Conservation (phyloP, 2,888 invertebrate species). For the Phyllotreta striolata region DNA sequence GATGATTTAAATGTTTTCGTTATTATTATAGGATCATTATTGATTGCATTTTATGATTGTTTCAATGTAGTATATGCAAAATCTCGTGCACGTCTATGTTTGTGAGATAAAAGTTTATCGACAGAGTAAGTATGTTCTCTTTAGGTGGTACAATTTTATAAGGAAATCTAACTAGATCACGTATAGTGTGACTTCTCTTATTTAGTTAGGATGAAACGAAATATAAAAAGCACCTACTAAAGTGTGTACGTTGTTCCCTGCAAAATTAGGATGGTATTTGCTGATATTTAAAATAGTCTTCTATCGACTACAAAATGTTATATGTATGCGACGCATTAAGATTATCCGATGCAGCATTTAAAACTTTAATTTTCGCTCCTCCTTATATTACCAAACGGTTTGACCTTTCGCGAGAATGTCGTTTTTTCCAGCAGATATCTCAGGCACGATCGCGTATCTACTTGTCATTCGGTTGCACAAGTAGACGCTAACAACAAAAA, state of each 20-base stretch:
- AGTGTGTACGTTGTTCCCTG: not conserved
- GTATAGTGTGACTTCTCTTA: constrained; percentile 24
- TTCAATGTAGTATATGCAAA: constrained; percentile 1
- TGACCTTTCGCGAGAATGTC: constrained; percentile 55
- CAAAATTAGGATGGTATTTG: not conserved
- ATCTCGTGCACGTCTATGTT: not conserved
- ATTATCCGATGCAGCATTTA: not conserved
- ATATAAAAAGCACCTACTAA: constrained; percentile 3
- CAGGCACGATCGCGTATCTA: constrained; percentile 47
- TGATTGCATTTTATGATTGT: not conserved
- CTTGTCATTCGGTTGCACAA: constrained; percentile 47
- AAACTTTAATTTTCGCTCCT: not conserved
- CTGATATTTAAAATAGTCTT: not conserved
- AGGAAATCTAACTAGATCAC: constrained; percentile 37
- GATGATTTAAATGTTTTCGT: no score
- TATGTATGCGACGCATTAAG: no score
- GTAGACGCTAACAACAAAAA: constrained; percentile 35
- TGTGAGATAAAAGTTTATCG: constrained; percentile 1
- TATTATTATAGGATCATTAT: no score
- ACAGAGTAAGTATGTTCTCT: constrained; percentile 10
- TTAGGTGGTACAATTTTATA: constrained; percentile 30
- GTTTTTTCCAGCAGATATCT: constrained; percentile 48
- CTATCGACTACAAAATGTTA: no score
- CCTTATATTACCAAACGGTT: constrained; percentile 1
- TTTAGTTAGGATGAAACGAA: constrained; percentile 19